Percentiles rank a stretch among this genome's conserved stretches.
Conservation (phyloP, 2,888 invertebrate genomes). For the Lepidonotus clava region DNA sequence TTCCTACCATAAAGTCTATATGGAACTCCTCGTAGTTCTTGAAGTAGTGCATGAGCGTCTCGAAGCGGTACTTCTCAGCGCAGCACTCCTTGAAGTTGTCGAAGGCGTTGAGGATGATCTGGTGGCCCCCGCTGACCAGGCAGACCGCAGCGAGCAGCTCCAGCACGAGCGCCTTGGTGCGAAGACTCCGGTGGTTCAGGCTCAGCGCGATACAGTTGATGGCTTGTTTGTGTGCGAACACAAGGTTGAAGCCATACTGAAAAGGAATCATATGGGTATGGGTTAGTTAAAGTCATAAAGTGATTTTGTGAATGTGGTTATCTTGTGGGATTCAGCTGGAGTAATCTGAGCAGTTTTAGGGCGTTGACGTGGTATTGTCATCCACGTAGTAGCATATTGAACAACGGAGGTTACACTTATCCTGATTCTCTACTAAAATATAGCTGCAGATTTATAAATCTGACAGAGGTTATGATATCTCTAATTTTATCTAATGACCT, state of each 20-base stretch:
- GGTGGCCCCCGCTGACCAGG: constrained; percentile 99
- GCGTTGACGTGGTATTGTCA: too few relatives aligned
- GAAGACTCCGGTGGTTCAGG: constrained; percentile 96
- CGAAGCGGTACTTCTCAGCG: constrained; percentile 91
- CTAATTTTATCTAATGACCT: not conserved
- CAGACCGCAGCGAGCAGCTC: constrained; percentile 99
- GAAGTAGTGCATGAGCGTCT: constrained; percentile 98
- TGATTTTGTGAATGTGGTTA: too few relatives aligned
- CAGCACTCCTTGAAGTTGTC: constrained; percentile 95
- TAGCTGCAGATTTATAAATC: not conserved
- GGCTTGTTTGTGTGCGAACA: constrained; percentile 97
- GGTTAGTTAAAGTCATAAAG: too few relatives aligned
- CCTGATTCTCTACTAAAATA: not conserved
- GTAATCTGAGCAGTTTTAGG: too few relatives aligned
- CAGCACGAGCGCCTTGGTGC: constrained; percentile 97
- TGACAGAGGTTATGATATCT: too few relatives aligned
- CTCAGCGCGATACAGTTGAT: constrained; percentile 99
- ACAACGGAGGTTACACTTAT: not conserved
- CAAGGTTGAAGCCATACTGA: constrained; percentile 98
- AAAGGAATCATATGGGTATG: too few relatives aligned
- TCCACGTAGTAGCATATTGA: too few relatives aligned
- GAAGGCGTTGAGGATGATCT: constrained; percentile 97
- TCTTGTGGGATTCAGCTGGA: too few relatives aligned
- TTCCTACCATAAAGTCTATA: constrained; percentile 96
- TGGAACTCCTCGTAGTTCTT: constrained; percentile 97